phyloP scores from a whole-genome alignment of 1,140 invertebrate species.

The Octopus sinensis region DNA sequence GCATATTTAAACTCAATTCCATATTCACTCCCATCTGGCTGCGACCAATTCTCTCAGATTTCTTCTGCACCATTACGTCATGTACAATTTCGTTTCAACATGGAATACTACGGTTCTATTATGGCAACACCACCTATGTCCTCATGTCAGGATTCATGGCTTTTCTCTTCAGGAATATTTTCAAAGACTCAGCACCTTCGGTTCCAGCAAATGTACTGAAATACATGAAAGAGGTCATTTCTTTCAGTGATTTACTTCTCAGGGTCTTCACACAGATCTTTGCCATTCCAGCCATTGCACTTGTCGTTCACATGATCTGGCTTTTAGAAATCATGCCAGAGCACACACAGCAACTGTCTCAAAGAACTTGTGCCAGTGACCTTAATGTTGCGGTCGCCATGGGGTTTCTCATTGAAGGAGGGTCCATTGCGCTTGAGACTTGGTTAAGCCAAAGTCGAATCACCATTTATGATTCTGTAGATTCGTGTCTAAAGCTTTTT shows the following conservation, averaged over 20 bases:
- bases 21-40: background rate
- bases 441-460: background rate
- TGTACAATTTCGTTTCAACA: conserved; percentile 6
- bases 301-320: background rate
- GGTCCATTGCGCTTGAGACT: background rate
- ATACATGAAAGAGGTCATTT: background rate
- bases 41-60: background rate
- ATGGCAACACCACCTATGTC: background rate
- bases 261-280: background rate
- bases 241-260: background rate
- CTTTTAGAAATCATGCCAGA: background rate
- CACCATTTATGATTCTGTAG: background rate
- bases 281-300: background rate
- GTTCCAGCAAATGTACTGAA: background rate
- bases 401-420: background rate
- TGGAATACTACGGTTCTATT: background rate
- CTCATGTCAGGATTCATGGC: background rate
- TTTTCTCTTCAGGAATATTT: background rate
- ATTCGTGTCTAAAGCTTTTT: background rate
- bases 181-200: background rate
- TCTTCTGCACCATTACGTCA: background rate
- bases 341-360: background rate
- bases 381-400: background rate
- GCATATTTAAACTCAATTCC: background rate
- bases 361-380: background rate